A percentile compares a stretch with the other conserved stretches of the same genome.
These are phyloP conservation scores for Chelon labrosus DNA, from an alignment of 2,797 vertebrate species.

Conservation along the genomic window DNA sequence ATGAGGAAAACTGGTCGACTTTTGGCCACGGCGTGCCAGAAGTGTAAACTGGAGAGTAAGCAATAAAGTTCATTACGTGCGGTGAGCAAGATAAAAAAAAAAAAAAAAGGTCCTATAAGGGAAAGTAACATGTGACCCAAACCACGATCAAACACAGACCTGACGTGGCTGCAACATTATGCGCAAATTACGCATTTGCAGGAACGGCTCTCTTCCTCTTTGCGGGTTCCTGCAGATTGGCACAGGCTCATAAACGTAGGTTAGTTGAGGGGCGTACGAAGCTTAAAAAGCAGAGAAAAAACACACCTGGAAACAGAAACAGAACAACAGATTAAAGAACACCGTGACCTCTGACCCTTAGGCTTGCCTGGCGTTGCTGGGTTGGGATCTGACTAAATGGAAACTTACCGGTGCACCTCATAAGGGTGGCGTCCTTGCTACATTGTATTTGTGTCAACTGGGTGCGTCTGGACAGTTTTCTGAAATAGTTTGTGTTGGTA, in stretches of 20 bases:
- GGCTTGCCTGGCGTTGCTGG: not conserved
- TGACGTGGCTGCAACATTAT: not conserved
- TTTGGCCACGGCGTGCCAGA: not conserved
- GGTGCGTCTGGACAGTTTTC: slow-evolving; percentile 1
- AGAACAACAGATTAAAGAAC: not conserved
- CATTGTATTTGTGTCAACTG: not conserved
- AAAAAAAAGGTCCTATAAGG: slow-evolving; percentile 1
- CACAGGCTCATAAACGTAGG: not conserved
- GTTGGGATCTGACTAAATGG: not conserved
- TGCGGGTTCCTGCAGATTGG: not conserved
- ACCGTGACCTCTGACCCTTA: slow-evolving; percentile 54
- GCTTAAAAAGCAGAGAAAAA: not conserved
- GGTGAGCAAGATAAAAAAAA: not conserved
- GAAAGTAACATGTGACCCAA: slow-evolving; percentile 1
- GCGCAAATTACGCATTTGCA: not conserved
- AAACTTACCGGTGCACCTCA: not conserved
- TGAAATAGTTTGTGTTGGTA: not conserved
- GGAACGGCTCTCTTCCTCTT: not conserved
- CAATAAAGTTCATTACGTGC: not conserved
- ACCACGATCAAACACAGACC: slow-evolving; percentile 1
- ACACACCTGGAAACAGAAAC: not conserved
- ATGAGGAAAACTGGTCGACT: too few species aligned
- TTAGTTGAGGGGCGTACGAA: not conserved
- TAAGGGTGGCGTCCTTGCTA: slow-evolving; percentile 1
- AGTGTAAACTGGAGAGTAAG: not conserved